phyloP scores from a whole-genome alignment of 2,888 invertebrate species.

The Eucera pruinosa region DNA sequence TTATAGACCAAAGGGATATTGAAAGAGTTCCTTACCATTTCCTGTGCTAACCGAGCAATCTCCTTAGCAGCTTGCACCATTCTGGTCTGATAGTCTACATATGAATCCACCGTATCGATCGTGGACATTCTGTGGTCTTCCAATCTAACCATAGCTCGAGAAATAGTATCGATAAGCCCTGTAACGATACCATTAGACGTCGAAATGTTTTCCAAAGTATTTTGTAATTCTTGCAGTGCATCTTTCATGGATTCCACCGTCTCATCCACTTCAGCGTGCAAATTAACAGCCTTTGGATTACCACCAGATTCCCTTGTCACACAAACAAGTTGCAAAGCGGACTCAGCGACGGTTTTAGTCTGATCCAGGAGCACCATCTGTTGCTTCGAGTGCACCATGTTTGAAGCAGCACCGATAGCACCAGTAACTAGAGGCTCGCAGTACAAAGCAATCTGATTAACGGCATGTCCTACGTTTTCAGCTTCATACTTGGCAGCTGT shows the following conservation, averaged over 20 bases:
- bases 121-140: constrained; percentile 91
- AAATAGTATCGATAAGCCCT: constrained; percentile 94
- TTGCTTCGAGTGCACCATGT: constrained; percentile 93
- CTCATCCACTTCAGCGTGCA: constrained; percentile 94
- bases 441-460: constrained; percentile 91
- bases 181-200: constrained; percentile 96
- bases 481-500: constrained; percentile 95
- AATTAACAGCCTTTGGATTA: constrained; percentile 93
- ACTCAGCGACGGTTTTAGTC: constrained; percentile 97
- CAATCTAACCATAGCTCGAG: constrained; percentile 93
- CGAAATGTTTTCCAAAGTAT: constrained; percentile 92
- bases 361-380: constrained; percentile 95
- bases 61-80: constrained; percentile 98
- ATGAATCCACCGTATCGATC: constrained; percentile 90
- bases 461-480: constrained; percentile 96
- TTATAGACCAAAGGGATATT: too few relatives aligned
- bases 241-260: constrained; percentile 91
- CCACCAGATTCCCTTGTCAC: constrained; percentile 96
- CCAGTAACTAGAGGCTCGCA: constrained; percentile 94
- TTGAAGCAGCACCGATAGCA: constrained; percentile 94
- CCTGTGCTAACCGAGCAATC: constrained; percentile 95
- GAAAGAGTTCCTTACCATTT: too few relatives aligned
- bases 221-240: too few relatives aligned
- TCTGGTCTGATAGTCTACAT: constrained; percentile 98
- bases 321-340: constrained; percentile 93